Evolutionary conservation across 1,140 invertebrate genomes (phyloP), one percentile per base, ranked within the genome.

Genomic region (Drosophila nebulosa): DNA sequence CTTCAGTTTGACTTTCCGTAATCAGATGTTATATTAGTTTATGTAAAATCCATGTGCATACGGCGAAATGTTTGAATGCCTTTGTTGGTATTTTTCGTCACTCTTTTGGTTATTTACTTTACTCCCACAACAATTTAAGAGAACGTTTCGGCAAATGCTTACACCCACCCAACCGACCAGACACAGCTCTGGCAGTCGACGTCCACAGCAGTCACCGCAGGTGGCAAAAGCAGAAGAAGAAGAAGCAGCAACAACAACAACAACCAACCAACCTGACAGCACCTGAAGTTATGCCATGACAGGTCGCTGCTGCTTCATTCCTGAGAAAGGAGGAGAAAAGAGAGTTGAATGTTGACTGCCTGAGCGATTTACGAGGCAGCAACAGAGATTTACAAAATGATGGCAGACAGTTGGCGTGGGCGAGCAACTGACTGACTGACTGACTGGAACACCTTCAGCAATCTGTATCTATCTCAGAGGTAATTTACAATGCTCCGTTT

Each of bases 401-500:
- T 18, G 26, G 18, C 56, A 39, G 56, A 24, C 56, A 58, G 24
- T 30, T 30, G 30, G 21, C 35, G n/a, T 16, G 21, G 4, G 32
- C 16, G 36, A 39, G 14, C 14, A 6, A 39, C 12, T 36, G n/a
- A n/a, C 6, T n/a, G 32, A 18, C 21, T 24, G 22, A 24, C 18
- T 59, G 32, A 39, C 21, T 22, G 10, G 35, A 18, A 21, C 10
- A 59, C 39, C 7, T 39, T 27, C 7, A 24, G 22, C 32, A 46
- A 27, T 42, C 12, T 59, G 3, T 58, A 58, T 12, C 24, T 24
- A 12, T 7, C 12, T 4, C 35, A 26, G 18, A 26, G 42, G 7
- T n/a, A 26, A 59, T 65, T 72, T 68, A 39, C 61, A 80, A 72
- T 65, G 72, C 64, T 79, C 72, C 39, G 12, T 42, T 27, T 35